Conservation (phyloP, 2,797 vertebrate species). For the Tapera naevia region DNA sequence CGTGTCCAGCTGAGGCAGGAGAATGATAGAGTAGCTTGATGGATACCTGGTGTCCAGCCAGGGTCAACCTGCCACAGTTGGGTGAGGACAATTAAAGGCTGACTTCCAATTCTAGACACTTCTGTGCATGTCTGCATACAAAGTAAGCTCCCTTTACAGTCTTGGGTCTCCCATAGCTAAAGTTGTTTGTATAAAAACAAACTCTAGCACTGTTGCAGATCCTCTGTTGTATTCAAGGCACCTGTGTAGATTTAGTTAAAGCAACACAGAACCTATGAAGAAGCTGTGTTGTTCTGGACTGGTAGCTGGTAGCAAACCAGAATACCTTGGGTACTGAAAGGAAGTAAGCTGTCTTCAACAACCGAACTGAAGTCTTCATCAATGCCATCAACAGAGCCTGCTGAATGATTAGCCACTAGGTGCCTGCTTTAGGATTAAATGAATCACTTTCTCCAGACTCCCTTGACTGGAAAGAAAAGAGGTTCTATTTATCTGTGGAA, state of each 20-base stretch:
- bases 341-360: not conserved
- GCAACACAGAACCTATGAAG: not conserved
- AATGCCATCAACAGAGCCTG: not conserved
- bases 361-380: not conserved
- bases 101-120: not conserved
- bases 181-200: not conserved
- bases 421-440: not conserved
- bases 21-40: not conserved
- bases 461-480: not conserved
- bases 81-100: not conserved
- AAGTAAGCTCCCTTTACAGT: not conserved
- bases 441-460: rapidly evolving
- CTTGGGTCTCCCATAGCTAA: not conserved
- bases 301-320: not conserved
- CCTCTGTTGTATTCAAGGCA: rapidly evolving
- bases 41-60: not conserved
- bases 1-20: not conserved
- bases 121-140: not conserved
- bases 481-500: not conserved
- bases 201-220: not conserved
- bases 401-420: not conserved
- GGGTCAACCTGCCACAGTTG: not conserved
- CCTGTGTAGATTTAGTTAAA: not conserved
- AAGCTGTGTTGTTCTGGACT: not conserved
- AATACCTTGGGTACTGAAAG: not conserved